Evolutionary conservation across 2,797 vertebrate genomes (phyloP).

Genomic region (Propithecus deckenii): DNA sequence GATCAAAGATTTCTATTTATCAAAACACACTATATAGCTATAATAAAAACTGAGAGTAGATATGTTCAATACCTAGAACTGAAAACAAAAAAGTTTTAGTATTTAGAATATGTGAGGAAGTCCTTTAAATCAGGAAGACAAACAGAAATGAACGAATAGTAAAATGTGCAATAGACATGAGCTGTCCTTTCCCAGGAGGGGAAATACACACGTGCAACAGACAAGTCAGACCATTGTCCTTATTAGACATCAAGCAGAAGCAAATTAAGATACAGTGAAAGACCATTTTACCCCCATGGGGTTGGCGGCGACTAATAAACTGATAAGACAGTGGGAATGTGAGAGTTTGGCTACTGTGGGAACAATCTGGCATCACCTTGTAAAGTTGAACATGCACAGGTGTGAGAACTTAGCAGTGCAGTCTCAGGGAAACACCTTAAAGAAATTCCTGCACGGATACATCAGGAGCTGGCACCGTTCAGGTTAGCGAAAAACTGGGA

Average conservation of each 20-base stretch:
- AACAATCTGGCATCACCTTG: too few relatives aligned
- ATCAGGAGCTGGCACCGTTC: background rate
- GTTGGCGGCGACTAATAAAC: background rate
- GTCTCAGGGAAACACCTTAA: background rate
- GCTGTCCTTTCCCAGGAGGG: background rate
- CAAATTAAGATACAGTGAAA: fast-evolving
- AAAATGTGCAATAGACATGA: background rate
- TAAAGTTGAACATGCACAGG: fast-evolving
- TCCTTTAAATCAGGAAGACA: background rate
- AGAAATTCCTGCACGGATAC: background rate
- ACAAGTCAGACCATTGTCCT: too few relatives aligned
- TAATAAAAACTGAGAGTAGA: background rate
- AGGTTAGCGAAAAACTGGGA: background rate
- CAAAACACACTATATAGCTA: background rate
- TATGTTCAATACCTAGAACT: too few relatives aligned
- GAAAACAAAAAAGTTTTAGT: background rate
- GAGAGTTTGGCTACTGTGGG: background rate
- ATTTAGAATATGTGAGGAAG: background rate
- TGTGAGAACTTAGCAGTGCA: background rate
- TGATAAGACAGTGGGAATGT: fast-evolving
- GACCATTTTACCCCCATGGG: fast-evolving
- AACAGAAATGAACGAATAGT: background rate
- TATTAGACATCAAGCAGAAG: background rate
- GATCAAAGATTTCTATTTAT: background rate
- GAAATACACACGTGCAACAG: too few relatives aligned